Evolutionary conservation across 2,797 vertebrate genomes (phyloP).

Genomic region (Arrhamphus sclerolepis): DNA sequence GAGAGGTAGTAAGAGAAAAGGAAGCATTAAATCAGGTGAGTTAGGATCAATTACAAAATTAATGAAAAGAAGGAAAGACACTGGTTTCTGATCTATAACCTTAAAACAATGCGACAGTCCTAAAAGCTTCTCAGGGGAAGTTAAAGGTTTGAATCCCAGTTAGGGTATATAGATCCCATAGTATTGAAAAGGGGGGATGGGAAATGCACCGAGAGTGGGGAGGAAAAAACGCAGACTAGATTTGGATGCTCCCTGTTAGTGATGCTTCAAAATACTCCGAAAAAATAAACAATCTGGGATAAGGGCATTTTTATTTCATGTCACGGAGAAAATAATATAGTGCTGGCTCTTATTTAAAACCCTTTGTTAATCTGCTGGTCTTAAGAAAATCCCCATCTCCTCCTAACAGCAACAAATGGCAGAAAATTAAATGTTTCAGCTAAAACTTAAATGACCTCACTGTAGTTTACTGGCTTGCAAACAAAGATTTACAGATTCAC

Average conservation of each 20-base stretch:
- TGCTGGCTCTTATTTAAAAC: slow-evolving; percentile 38
- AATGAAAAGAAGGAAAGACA: slow-evolving; percentile 46
- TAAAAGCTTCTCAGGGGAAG: slow-evolving; percentile 36
- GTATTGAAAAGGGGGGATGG: slow-evolving; percentile 32
- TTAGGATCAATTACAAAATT: slow-evolving; percentile 59
- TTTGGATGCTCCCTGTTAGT: slow-evolving; percentile 67
- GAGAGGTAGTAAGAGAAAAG: slow-evolving; percentile 59
- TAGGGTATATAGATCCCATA: slow-evolving; percentile 64
- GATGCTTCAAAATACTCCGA: slow-evolving; percentile 68
- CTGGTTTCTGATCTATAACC: slow-evolving; percentile 44
- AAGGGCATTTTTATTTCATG: slow-evolving; percentile 69
- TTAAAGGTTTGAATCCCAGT: slow-evolving; percentile 38
- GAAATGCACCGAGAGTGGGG: slow-evolving; percentile 42
- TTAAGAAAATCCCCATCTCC: slow-evolving; percentile 45
- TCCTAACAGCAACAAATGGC: slow-evolving; percentile 40
- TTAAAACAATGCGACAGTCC: slow-evolving; percentile 41
- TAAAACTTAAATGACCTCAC: slow-evolving; percentile 2
- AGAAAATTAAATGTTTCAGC: slow-evolving; percentile 29
- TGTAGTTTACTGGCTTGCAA: not conserved
- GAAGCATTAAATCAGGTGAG: slow-evolving; percentile 61
- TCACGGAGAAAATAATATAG: slow-evolving; percentile 59
- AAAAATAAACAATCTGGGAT: slow-evolving; percentile 68
- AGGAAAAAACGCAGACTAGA: slow-evolving; percentile 50
- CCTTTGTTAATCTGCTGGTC: slow-evolving; percentile 37
- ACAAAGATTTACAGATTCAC: slow-evolving; percentile 3